Evolutionary conservation across 2,113 vertebrate genomes (phyloP).

Genomic region (Salminus brasiliensis): DNA sequence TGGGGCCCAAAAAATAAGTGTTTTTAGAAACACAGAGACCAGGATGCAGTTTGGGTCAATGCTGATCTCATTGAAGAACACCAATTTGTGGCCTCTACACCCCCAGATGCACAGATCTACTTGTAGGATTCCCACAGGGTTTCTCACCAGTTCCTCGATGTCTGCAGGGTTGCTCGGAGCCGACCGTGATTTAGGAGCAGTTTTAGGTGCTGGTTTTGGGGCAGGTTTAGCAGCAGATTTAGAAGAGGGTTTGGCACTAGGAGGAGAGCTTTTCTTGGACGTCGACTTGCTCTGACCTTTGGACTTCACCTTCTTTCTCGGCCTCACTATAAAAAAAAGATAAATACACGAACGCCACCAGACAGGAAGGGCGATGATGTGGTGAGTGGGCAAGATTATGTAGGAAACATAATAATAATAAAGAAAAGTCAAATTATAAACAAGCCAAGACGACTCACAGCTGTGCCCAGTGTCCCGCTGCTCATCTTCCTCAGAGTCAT

Average conservation of each 20-base stretch:
- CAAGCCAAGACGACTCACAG: constrained; percentile 77
- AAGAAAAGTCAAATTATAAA: background rate
- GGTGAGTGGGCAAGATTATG: background rate
- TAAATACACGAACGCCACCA: background rate
- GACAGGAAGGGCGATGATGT: background rate
- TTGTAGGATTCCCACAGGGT: background rate
- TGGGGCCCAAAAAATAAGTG: no score
- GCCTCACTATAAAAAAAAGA: constrained; percentile 81
- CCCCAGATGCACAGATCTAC: background rate
- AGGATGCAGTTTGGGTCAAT: no score
- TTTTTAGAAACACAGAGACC: no score
- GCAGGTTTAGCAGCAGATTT: constrained; percentile 62
- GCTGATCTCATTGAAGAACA: no score
- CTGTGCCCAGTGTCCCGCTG: constrained; percentile 87
- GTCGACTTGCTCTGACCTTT: constrained; percentile 75
- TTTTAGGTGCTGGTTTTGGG: constrained; percentile 54
- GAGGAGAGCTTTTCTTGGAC: constrained; percentile 76
- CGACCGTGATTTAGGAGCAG: constrained; percentile 31
- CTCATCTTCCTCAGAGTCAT: constrained; percentile 85
- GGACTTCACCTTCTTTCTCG: constrained; percentile 84
- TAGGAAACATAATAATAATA: no score
- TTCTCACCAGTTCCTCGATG: constrained; percentile 93
- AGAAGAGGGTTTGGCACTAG: constrained; percentile 64
- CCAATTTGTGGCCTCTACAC: no score
- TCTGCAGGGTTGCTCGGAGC: constrained; percentile 80